Base-by-base conservation (phyloP, 1,140 invertebrate species). In the Phocides pigmalion region DNA sequence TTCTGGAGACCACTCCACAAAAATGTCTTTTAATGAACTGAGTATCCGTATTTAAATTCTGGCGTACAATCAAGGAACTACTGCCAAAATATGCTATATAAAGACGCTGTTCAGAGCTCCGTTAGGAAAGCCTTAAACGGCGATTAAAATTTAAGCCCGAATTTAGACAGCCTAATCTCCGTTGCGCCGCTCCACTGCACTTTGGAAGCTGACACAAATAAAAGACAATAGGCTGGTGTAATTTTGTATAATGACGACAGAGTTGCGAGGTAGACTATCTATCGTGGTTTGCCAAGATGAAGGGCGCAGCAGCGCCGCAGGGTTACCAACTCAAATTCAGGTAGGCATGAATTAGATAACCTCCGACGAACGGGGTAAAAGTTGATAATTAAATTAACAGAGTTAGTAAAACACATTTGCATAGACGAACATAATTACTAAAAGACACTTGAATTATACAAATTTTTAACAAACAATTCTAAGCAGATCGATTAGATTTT, bases 71-170 rank as follows among this genome's bases (percentile, higher is more conserved):
- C 70, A 82, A 81, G 75, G 73, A 79, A 77, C 79, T 76, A 73
- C 71, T 74, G 70, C 70, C 70, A 74, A 82, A 82, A 78, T 79
- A 71, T 81, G 69, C 72, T 74, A 72, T 79, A 78, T 77, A 80
- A 74, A 75, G 73, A 66, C 71, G 72, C 70, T 78, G 72, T 74
- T 73, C 72, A 77, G 72, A 72, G 79, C 74, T 79, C 74, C 72
- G 80, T 77, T 82, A 74, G 70, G 78, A 76, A 72, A 85, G 84
- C 77, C 80, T 87, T 81, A 87, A 76, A 77, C 70, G 77, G 72
- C 74, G 86, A 87, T 90, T 90, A 90, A 88, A 87, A 87, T 90
- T 90, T 87, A 90, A 89, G 81, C 83, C 74, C 65, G 82, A 86
- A 82, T 89, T 90, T 89, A 85, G 82, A 87, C 81, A 71, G 77